Evolutionary conservation across 2,888 invertebrate genomes (phyloP).

Genomic region (Drosophila quasianomalipes): DNA sequence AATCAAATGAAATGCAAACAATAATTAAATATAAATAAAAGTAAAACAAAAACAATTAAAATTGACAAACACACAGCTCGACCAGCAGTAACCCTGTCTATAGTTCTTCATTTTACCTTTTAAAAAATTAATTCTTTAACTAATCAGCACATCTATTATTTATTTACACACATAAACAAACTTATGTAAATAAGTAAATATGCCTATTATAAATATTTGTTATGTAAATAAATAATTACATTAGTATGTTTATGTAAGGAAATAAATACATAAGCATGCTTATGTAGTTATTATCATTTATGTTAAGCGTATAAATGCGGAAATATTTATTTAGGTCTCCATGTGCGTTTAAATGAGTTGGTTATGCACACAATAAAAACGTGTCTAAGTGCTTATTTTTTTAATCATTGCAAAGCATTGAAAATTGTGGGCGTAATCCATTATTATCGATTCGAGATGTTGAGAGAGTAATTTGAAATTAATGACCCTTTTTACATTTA

Average conservation of each 20-base stretch:
- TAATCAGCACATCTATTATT: background rate
- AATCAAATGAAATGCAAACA: constrained; percentile 45
- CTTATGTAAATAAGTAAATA: background rate
- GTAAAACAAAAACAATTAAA: background rate
- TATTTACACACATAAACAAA: background rate
- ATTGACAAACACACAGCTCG: background rate
- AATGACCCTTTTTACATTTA: background rate
- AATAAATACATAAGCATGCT: background rate
- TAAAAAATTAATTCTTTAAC: background rate
- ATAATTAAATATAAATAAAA: constrained; percentile 5
- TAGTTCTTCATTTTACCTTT: background rate
- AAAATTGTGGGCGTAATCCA: background rate
- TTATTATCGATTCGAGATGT: background rate
- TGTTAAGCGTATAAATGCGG: background rate
- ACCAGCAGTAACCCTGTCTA: background rate
- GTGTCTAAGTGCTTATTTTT: background rate
- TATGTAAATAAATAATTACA: too few relatives aligned
- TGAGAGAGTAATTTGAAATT: background rate
- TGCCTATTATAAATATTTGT: too few relatives aligned
- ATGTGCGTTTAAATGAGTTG: background rate
- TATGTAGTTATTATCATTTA: background rate
- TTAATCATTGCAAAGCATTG: background rate
- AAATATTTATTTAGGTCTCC: background rate
- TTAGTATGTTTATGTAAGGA: background rate
- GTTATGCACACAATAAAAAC: background rate